Percentiles rank a stretch among this genome's conserved stretches.
phyloP scores from a whole-genome alignment of 2,797 vertebrate genomes.

The Austrolebias charrua region DNA sequence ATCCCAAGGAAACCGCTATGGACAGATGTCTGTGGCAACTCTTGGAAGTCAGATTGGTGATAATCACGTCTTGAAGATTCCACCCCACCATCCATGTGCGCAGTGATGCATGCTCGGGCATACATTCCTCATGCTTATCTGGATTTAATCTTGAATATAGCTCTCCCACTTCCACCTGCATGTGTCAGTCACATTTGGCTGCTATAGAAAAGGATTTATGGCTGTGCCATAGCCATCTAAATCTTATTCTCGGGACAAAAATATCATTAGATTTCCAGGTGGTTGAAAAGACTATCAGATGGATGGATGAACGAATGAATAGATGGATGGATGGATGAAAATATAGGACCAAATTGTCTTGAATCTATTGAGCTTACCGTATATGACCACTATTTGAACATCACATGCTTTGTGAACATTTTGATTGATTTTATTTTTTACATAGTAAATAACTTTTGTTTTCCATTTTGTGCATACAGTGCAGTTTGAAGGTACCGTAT shows the following conservation, averaged over 20 bases:
- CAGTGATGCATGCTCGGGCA: conserved; percentile 38
- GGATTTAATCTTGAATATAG: conserved; percentile 50
- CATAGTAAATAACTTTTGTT: no score
- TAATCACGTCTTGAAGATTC: conserved; percentile 66
- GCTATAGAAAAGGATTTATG: conserved; percentile 45
- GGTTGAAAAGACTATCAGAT: conserved; percentile 38
- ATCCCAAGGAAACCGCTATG: conserved; percentile 43
- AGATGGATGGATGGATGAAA: conserved; percentile 5
- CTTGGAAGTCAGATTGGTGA: conserved; percentile 59
- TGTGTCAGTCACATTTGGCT: conserved; percentile 29
- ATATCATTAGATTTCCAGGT: conserved; percentile 71
- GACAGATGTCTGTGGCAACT: conserved; percentile 63
- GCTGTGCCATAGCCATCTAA: conserved; percentile 25
- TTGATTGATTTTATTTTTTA: no score
- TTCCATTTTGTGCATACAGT: no score
- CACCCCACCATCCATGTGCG: conserved; percentile 36
- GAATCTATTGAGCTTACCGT: no score
- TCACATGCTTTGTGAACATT: no score
- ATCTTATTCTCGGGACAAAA: conserved; percentile 37
- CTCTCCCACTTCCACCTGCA: conserved; percentile 24
- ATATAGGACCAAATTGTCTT: neutral
- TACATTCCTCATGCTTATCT: conserved; percentile 51
- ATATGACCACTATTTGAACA: no score
- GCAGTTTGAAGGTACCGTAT: no score
- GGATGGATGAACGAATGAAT: conserved; percentile 9